Evolutionary conservation across 2,888 invertebrate genomes (phyloP).

Genomic region (Polydrusus pterygomalis): DNA sequence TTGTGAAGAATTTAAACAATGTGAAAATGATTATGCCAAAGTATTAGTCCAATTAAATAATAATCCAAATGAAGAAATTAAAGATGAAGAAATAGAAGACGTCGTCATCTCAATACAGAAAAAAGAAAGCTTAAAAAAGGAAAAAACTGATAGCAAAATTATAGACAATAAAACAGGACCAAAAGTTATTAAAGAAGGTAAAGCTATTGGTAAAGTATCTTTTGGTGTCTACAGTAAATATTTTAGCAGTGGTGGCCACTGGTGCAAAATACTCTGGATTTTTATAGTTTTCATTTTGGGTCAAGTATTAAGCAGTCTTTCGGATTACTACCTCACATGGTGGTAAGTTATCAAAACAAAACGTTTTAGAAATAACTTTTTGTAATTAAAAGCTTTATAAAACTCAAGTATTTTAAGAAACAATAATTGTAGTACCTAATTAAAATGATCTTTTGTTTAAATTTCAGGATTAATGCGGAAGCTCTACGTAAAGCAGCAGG

Average conservation of each 20-base stretch:
- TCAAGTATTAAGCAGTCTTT: constrained; percentile 77
- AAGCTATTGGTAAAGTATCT: constrained; percentile 76
- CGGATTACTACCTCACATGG: constrained; percentile 86
- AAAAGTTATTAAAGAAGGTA: constrained; percentile 75
- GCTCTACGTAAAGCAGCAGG: constrained; percentile 1
- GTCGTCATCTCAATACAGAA: constrained; percentile 50
- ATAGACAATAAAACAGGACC: constrained; percentile 57
- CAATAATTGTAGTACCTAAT: too few relatives aligned
- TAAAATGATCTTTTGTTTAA: not conserved
- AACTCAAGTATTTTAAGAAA: too few relatives aligned
- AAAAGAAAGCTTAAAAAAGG: constrained; percentile 58
- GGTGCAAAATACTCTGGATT: constrained; percentile 69
- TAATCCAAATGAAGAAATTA: constrained; percentile 61
- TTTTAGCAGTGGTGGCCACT: constrained; percentile 82
- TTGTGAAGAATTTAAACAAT: constrained; percentile 81
- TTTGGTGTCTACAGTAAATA: constrained; percentile 79
- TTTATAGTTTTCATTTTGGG: constrained; percentile 70
- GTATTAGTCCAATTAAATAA: constrained; percentile 51
- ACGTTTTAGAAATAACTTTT: not conserved
- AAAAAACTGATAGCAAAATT: constrained; percentile 70
- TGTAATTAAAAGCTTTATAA: too few relatives aligned
- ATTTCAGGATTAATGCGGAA: constrained; percentile 31
- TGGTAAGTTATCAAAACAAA: constrained; percentile 75
- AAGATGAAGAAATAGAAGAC: constrained; percentile 38
- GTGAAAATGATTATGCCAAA: constrained; percentile 83